Evolutionary conservation across 2,113 vertebrate species (phyloP).

Genomic region (Progne subis): DNA sequence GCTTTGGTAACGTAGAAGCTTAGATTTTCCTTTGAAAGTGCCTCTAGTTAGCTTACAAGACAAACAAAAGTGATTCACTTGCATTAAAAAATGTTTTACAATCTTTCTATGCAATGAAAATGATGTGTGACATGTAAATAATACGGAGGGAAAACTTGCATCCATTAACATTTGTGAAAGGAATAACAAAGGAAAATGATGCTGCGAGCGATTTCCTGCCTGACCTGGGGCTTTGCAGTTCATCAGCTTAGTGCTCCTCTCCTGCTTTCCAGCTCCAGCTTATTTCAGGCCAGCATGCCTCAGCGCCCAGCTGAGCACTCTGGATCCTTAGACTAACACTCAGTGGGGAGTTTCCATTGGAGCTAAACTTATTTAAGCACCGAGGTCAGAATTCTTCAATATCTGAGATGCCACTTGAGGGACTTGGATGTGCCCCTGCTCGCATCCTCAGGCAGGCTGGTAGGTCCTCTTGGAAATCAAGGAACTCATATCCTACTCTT

Average conservation of each 20-base stretch:
- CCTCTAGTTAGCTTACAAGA: not conserved
- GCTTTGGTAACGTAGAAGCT: not conserved
- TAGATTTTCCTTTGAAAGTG: slow-evolving; percentile 11
- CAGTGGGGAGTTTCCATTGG: not conserved
- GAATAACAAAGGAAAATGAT: not conserved
- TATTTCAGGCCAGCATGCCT: not conserved
- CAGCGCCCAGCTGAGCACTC: not conserved
- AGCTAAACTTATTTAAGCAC: not conserved
- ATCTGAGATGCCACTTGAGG: not conserved
- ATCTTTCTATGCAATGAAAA: not conserved
- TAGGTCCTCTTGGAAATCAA: not conserved
- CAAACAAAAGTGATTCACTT: not conserved
- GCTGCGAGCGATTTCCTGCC: rapidly evolving
- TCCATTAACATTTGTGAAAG: slow-evolving; percentile 3
- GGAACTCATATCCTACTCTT: not conserved
- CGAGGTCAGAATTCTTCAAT: not conserved
- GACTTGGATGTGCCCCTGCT: rapidly evolving
- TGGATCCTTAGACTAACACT: not conserved
- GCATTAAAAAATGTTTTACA: not conserved
- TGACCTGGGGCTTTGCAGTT: not conserved
- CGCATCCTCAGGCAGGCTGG: not conserved
- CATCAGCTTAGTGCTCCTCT: not conserved
- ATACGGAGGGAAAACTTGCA: not conserved
- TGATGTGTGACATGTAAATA: not conserved
- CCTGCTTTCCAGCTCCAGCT: not conserved